Conservation (phyloP, 1,140 invertebrate species). For the Brachionus sp. region DNA sequence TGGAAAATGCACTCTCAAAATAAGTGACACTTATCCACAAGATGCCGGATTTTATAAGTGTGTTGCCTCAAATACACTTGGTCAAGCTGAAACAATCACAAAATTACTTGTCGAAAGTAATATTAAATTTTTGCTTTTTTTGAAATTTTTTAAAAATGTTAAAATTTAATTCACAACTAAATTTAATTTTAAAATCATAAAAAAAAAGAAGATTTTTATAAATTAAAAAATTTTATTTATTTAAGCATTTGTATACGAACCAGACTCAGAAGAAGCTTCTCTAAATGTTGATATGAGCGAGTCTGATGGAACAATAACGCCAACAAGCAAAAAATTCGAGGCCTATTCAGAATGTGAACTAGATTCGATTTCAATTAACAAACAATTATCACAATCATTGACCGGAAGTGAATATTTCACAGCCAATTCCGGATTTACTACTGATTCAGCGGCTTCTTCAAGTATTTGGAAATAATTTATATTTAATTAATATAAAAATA, state of each 20-base stretch:
- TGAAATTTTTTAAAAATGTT: no score
- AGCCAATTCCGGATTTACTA: slow-evolving; percentile 31
- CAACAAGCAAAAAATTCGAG: slow-evolving; percentile 32
- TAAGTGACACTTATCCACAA: slow-evolving; percentile 78
- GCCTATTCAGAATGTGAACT: slow-evolving; percentile 8
- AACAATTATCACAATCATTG: slow-evolving; percentile 27
- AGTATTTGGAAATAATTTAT: slow-evolving; percentile 45
- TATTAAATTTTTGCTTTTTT: not conserved
- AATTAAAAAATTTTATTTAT: not conserved
- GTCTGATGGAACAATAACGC: slow-evolving; percentile 33
- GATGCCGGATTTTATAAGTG: slow-evolving; percentile 72
- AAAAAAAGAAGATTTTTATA: no score
- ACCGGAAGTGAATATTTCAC: slow-evolving; percentile 45
- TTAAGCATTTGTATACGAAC: slow-evolving; percentile 25
- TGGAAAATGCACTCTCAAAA: slow-evolving; percentile 60
- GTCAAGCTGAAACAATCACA: slow-evolving; percentile 54
- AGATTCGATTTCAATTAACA: not conserved
- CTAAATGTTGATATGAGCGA: slow-evolving; percentile 24
- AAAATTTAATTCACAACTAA: no score
- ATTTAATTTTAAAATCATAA: no score
- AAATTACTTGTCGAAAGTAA: slow-evolving; percentile 30
- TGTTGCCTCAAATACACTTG: slow-evolving; percentile 54
- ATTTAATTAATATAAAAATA: slow-evolving; percentile 1
- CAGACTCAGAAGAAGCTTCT: slow-evolving; percentile 41
- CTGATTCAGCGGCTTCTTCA: slow-evolving; percentile 20